These are phyloP conservation scores for Poecile montanus DNA, from an alignment of 2,797 vertebrate species.

Conservation along the genomic window DNA sequence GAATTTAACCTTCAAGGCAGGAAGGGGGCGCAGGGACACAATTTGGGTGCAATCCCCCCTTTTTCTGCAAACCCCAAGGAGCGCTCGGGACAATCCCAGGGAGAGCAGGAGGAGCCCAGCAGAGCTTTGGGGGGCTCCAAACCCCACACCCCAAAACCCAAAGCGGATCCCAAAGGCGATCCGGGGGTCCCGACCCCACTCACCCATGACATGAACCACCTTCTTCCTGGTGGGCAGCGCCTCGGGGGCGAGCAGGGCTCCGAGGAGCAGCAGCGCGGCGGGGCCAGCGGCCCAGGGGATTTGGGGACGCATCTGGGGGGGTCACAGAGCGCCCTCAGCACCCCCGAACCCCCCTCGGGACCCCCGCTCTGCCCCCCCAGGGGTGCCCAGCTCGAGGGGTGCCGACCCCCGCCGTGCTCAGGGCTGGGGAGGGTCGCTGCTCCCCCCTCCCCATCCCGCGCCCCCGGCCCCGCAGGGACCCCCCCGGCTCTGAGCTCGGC, in stretches of 20 bases:
- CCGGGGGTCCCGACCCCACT: conserved; percentile 17
- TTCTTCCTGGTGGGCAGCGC: conserved; percentile 73
- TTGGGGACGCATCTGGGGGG: neutral
- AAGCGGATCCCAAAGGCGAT: too few relatives aligned
- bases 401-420: too few relatives aligned
- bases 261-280: neutral
- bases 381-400: too few relatives aligned
- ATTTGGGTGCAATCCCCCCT: neutral
- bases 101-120: too few relatives aligned
- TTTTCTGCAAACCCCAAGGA: rapidly evolving
- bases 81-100: neutral
- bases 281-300: neutral
- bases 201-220: conserved; percentile 92
- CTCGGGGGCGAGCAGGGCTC: rapidly evolving
- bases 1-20: too few relatives aligned
- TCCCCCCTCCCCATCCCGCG: too few relatives aligned
- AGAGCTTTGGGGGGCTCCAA: rapidly evolving
- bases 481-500: neutral
- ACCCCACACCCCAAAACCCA: neutral
- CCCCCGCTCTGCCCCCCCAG: neutral
- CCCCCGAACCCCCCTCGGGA: neutral
- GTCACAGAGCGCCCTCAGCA: neutral
- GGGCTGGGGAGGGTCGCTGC: neutral
- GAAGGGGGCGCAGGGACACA: neutral
- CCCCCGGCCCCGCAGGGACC: neutral